Base-by-base conservation (phyloP, 2,888 invertebrate species). In the Polydrusus tereticollis region DNA sequence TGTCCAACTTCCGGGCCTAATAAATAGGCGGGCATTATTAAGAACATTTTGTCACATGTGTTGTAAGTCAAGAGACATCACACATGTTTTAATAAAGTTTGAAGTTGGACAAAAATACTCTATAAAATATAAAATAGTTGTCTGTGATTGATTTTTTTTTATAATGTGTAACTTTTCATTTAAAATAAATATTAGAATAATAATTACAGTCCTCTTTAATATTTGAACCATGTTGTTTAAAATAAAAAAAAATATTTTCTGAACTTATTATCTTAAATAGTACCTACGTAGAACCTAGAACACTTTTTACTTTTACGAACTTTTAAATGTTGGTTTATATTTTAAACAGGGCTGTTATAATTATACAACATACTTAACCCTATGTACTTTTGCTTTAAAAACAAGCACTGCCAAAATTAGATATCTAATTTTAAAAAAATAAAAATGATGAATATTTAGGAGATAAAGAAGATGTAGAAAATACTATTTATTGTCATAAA, bases 71-170 rank as follows among this genome's bases (percentile, higher is more conserved):
- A n/a, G n/a, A n/a, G n/a, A n/a, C n/a, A n/a, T n/a, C n/a, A n/a
- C n/a, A n/a, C n/a, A n/a, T 33, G 16, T 59, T 10, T 12, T 36
- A 8, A 10, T 5, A 10, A n/a, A 36, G 60, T 75, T 65, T 62
- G 71, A 74, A 75, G 75, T 76, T 73, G 55, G 63, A 73, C 65
- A 65, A 76, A 73, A 78, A 79, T 80, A 79, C 79, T 80, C 79
- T 71, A 60, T 59, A 33, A 47, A 58, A 74, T 75, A 69, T 76
- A 74, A 77, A 76, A 78, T 82, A 83, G 82, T 78, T 82, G 80
- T 82, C 83, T 83, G 83, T 83, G 83, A 83, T 83, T 82, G 47
- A 80, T 80, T 80, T 72, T 77, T 75, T 78, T 77, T 78, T 77
- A 78, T 77, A 69, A 78, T n/a, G n/a, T n/a, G 67, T 79, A 75